Evolutionary conservation across 2,797 vertebrate genomes (phyloP), one percentile per base, ranked within the genome.

Genomic region (Hydrocynus forskahlii): DNA sequence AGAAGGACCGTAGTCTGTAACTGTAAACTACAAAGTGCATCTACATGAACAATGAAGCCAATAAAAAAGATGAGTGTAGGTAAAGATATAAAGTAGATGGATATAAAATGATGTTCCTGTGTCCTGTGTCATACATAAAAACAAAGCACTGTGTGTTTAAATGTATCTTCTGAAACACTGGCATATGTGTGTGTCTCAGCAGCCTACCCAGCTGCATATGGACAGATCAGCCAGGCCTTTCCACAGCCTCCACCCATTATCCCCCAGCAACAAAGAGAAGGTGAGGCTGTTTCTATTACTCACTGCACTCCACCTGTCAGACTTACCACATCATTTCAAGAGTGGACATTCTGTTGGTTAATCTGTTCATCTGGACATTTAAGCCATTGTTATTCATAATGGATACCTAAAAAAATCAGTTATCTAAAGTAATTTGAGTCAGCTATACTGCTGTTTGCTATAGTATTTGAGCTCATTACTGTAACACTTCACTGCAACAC

Each of bases 201-300:
- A 93, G 97, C 97, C 95, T 99, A 98, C 91, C 97, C 97, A 88
- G 97, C 97, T 95, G 97, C 97, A 93, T 99, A 99, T 90, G 97
- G 97, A 90, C 97, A 99, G 95, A 99, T 99, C 92, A 98, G 97
- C 94, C 97, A 99, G 95, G 97, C 97, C 86, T 99, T 99, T 91
- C 97, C 97, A 95, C 97, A 99, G 93, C 97, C 97, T 87, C 96
- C 97, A 90, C 96, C 97, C 85, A 97, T 98, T 94, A 97, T 99
- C 71, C 97, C 97, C 85, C 97, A 99, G 92, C 97, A 99, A 91
- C 97, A 99, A 93, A 96, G 97, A 98, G 97, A 99, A 98, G 97
- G 97, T 99, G 92, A 96, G 95, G 80, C 82, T 85, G 67, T 81
- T 70, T 35, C 76, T 75, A 35, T 57, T 76, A 64, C 13, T 13